A percentile compares a stretch with the other conserved stretches of the same genome.
These are phyloP conservation scores for Gallinago stenura DNA, from an alignment of 2,797 vertebrate genomes.

Conservation along the genomic window DNA sequence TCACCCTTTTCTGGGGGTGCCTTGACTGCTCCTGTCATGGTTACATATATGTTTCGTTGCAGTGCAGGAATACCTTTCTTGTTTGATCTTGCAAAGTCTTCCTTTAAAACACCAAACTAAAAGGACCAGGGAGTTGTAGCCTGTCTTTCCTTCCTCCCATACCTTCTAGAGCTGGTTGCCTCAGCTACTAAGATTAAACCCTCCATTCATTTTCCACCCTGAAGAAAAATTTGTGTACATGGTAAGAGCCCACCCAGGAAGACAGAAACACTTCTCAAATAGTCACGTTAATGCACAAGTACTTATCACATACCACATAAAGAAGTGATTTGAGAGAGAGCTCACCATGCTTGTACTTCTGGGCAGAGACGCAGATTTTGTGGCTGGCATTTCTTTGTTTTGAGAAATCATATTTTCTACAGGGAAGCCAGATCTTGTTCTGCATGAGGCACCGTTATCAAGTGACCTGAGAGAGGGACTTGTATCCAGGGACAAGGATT, in stretches of 20 bases:
- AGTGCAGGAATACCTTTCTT: neutral
- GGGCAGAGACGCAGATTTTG: conserved; percentile 83
- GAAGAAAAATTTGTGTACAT: neutral
- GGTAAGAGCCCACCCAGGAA: neutral
- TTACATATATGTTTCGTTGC: neutral
- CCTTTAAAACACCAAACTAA: neutral
- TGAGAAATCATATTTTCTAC: conserved; percentile 65
- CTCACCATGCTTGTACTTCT: conserved; percentile 83
- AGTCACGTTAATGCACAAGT: neutral
- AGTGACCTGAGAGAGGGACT: conserved; percentile 19
- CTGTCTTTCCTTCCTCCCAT: neutral
- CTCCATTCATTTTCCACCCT: neutral
- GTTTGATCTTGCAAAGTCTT: neutral
- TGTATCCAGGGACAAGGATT: conserved; percentile 56
- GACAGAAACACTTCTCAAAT: neutral
- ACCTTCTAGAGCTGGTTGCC: neutral
- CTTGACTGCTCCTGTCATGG: neutral
- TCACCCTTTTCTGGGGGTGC: neutral
- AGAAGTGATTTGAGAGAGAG: conserved; percentile 53
- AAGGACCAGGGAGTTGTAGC: neutral
- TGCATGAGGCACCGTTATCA: conserved; percentile 16
- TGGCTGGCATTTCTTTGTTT: conserved; percentile 65
- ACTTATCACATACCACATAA: neutral
- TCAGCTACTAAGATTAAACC: neutral
- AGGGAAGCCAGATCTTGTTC: conserved; percentile 33